Base-by-base conservation (phyloP, 1,140 invertebrate species). In the Nymphalis io region DNA sequence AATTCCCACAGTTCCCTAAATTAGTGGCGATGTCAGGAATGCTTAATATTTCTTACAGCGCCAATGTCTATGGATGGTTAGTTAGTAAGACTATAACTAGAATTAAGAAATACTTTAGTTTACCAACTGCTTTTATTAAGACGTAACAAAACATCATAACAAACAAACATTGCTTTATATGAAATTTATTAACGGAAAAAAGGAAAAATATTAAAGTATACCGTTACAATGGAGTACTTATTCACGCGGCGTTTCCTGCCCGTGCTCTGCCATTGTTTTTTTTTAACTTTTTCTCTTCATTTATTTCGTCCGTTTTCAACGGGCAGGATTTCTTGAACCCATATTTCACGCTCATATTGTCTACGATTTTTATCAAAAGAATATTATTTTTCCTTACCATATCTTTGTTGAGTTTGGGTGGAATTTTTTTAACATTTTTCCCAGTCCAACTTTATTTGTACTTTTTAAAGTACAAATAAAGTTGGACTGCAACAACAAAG, bases 261-360 rank as follows among this genome's bases (percentile, higher is more conserved):
- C 74, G 74, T 78, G 79, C 76, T 71, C 75, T 63, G 65, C 60
- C 75, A 78, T 81, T 84, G 83, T 85, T 82, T 81, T 80, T 81
- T 81, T 73, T 64, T 74, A 75, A 78, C 87, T 76, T 90, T 87
- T 84, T 88, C 84, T 85, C 80, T 87, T 89, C 85, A 88, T 86
- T 89, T 87, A 83, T 83, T 87, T 83, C 81, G 74, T 67, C 70
- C 75, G 70, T 80, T 79, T 82, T 79, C 78, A 69, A 61, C 66
- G 78, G 67, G 74, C 86, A 88, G 88, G 88, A 90, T 90, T 86
- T 87, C 85, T 86, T 84, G 82, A 82, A 81, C 84, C 88, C 88
- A 85, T 90, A 88, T 90, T 88, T 90, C 83, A 88, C 81, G 76
- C 78, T 90, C 88, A 90, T 90, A 90, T 90, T 90, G 88, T 87